A percentile compares a stretch with the other conserved stretches of the same genome.
phyloP scores from a whole-genome alignment of 2,113 vertebrate genomes.

The Microcebus griseorufus region DNA sequence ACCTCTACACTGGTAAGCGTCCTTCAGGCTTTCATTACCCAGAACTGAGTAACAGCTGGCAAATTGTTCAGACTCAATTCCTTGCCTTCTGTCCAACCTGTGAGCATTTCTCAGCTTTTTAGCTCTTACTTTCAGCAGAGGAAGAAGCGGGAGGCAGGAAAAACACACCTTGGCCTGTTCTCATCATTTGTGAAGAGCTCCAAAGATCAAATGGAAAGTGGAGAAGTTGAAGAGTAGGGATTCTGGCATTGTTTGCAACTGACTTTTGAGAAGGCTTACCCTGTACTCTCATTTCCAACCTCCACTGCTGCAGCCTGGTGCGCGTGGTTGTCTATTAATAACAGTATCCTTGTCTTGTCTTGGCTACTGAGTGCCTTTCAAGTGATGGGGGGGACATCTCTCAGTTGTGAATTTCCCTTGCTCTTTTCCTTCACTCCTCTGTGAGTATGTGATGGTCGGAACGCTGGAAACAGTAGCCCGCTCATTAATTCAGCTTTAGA shows the following conservation, averaged over 20 bases:
- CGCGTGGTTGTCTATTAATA: background rate
- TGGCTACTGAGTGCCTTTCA: background rate
- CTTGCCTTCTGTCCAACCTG: background rate
- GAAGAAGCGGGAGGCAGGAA: background rate
- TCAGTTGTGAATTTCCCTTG: background rate
- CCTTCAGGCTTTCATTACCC: background rate
- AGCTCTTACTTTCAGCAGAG: constrained; percentile 39
- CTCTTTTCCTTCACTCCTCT: background rate
- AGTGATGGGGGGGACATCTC: background rate
- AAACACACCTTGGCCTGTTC: background rate
- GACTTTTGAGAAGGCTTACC: background rate
- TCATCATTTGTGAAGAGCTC: constrained; percentile 29
- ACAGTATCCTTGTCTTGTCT: background rate
- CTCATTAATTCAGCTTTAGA: constrained; percentile 32
- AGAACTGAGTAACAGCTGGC: constrained; percentile 11
- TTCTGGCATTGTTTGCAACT: background rate
- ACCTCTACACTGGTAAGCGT: background rate
- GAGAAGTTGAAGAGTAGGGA: background rate
- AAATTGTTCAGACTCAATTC: background rate
- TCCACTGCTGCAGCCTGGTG: background rate
- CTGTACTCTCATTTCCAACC: background rate
- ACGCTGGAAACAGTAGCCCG: background rate
- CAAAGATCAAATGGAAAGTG: background rate
- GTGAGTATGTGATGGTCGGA: background rate
- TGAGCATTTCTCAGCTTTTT: constrained; percentile 35